A percentile compares a stretch with the other conserved stretches of the same genome.
phyloP scores from a whole-genome alignment of 1,140 invertebrate genomes.

The Ostrea denselamellosa region DNA sequence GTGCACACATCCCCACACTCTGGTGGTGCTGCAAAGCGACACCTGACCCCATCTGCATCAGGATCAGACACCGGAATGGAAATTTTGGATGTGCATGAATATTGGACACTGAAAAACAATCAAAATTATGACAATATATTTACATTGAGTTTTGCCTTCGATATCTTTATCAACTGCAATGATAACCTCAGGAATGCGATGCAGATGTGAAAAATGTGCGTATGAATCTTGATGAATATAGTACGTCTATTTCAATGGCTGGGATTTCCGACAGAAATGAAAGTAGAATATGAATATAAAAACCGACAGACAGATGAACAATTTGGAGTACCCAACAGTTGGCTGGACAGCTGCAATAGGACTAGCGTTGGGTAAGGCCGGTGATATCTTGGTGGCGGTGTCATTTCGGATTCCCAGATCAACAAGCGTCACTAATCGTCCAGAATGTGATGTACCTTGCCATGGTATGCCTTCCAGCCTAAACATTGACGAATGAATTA shows the following conservation, averaged over 20 bases:
- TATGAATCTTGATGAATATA: too few species aligned
- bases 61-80: slow-evolving; percentile 48
- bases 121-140: neutral
- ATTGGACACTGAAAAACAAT: slow-evolving; percentile 45
- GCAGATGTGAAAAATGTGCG: too few species aligned
- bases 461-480: slow-evolving; percentile 29
- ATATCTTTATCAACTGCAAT: too few species aligned
- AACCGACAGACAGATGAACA: neutral
- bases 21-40: slow-evolving; percentile 32
- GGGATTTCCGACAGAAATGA: too few species aligned
- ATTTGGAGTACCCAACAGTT: slow-evolving; percentile 30
- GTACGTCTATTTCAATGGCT: too few species aligned
- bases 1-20: slow-evolving; percentile 54
- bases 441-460: slow-evolving; percentile 14
- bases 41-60: slow-evolving; percentile 46
- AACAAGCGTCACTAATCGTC: slow-evolving; percentile 42
- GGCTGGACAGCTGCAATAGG: slow-evolving; percentile 47
- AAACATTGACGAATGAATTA: neutral
- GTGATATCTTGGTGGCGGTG: neutral
- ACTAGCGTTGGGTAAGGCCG: slow-evolving; percentile 47
- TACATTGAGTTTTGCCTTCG: too few species aligned
- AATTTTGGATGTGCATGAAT: slow-evolving; percentile 43
- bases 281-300: too few species aligned
- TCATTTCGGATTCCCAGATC: slow-evolving; percentile 47
- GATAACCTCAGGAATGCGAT: too few species aligned